Conservation (phyloP, 2,797 vertebrate species). For the Sparidentex hasta region DNA sequence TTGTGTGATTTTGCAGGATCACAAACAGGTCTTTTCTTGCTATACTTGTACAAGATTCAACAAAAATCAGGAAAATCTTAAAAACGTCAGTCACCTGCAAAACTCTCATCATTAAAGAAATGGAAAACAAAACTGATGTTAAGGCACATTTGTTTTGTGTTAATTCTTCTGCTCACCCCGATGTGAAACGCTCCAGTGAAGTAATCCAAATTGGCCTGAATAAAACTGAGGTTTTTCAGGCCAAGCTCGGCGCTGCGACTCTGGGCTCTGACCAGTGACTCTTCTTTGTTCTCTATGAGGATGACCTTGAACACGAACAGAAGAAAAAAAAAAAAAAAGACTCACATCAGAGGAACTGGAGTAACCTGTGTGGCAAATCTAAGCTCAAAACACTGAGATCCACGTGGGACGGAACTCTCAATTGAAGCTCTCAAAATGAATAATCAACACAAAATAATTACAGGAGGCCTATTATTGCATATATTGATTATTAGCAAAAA, state of each 20-base stretch:
- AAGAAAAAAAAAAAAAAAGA: not conserved
- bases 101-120: constrained; percentile 2
- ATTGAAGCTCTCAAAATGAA: not conserved
- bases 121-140: not conserved
- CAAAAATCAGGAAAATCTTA: not conserved
- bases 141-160: not conserved
- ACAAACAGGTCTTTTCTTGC: not conserved
- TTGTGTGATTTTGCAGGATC: not conserved
- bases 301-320: constrained; percentile 85
- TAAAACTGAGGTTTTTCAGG: constrained; percentile 93
- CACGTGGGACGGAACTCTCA: not conserved
- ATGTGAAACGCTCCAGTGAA: constrained; percentile 94
- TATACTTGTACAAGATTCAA: not conserved
- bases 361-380: not conserved
- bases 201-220: constrained; percentile 97
- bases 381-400: constrained; percentile 7
- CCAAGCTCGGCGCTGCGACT: constrained; percentile 89
- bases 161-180: constrained; percentile 89
- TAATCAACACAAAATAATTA: not conserved
- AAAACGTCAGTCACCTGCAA: not conserved
- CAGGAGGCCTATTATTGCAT: not conserved
- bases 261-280: constrained; percentile 93
- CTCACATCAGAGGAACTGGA: constrained; percentile 72
- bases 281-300: constrained; percentile 98
- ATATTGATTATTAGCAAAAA: not conserved